A percentile compares a stretch with the other conserved stretches of the same genome.
Conservation (phyloP, 2,797 vertebrate species). For the Poeciliopsis paucimaculata region DNA sequence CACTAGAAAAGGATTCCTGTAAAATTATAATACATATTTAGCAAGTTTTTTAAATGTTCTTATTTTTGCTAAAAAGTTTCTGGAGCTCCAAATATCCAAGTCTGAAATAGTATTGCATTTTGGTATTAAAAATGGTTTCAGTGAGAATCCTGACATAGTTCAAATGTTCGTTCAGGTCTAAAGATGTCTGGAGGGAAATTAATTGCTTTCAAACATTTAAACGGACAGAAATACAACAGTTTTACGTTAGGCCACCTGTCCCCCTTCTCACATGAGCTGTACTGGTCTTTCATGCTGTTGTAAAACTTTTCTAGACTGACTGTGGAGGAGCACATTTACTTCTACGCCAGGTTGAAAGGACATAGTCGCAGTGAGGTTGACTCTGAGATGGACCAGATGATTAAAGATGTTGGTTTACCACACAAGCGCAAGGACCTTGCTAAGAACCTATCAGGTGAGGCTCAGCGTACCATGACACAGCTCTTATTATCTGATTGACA, state of each 20-base stretch:
- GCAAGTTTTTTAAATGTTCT: background rate
- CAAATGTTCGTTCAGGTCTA: background rate
- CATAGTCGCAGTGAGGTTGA: slow-evolving; percentile 84
- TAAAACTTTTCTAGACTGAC: slow-evolving; percentile 84
- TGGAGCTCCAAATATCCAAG: background rate
- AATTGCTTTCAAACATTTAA: background rate
- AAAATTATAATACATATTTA: background rate
- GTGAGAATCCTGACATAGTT: background rate
- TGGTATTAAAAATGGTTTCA: background rate
- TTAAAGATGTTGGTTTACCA: slow-evolving; percentile 90
- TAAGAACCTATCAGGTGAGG: slow-evolving; percentile 91
- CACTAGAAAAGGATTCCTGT: slow-evolving; percentile 29
- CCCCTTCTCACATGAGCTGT: slow-evolving; percentile 12
- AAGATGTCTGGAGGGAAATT: background rate
- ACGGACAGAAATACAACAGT: background rate
- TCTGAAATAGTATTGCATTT: background rate
- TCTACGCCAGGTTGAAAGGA: slow-evolving; percentile 94
- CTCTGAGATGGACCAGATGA: slow-evolving; percentile 93
- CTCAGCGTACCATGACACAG: background rate
- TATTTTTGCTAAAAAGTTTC: background rate
- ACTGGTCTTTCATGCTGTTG: background rate
- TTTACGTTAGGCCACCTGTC: slow-evolving; percentile 4
- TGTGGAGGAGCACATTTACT: slow-evolving; percentile 98
- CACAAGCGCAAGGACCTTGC: slow-evolving; percentile 92
- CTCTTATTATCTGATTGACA: slow-evolving; percentile 11